phyloP scores from a whole-genome alignment of 2,797 vertebrate genomes.

The Malacoctenus gilli region DNA sequence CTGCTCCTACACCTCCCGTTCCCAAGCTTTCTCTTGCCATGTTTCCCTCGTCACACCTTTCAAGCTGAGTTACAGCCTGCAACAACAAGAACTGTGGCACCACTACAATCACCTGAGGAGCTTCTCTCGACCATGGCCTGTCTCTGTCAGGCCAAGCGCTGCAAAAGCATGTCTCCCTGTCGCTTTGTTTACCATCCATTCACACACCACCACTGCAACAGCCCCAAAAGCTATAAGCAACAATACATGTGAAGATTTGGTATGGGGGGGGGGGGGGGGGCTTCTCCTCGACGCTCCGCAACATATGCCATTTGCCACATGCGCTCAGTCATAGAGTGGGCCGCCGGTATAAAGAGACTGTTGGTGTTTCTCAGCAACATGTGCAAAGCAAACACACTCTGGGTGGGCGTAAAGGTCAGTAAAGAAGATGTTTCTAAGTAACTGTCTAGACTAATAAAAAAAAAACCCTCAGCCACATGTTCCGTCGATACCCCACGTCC shows the following conservation, averaged over 20 bases:
- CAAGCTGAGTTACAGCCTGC: conserved; percentile 66
- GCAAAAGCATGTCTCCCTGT: conserved; percentile 47
- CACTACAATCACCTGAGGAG: conserved; percentile 66
- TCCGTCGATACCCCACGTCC: neutral
- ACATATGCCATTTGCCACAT: conserved; percentile 64
- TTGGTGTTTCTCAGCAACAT: conserved; percentile 48
- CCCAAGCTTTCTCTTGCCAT: conserved; percentile 15
- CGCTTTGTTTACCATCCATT: conserved; percentile 55
- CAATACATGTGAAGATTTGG: conserved; percentile 37
- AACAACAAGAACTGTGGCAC: conserved; percentile 50
- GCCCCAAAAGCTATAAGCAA: conserved; percentile 44
- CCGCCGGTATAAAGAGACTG: conserved; percentile 29
- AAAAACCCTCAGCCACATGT: neutral
- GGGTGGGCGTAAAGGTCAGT: conserved; percentile 54
- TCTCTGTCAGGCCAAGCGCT: conserved; percentile 44
- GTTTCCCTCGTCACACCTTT: conserved; percentile 66
- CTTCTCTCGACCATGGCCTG: conserved; percentile 49
- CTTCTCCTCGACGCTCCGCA: conserved; percentile 35
- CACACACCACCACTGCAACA: conserved; percentile 30
- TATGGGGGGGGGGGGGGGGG: conserved; percentile 21
- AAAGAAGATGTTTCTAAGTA: conserved; percentile 33
- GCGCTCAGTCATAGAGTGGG: conserved; percentile 36
- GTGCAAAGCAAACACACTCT: conserved; percentile 17
- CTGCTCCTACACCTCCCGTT: neutral
- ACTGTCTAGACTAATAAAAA: conserved; percentile 23